Evolutionary conservation across 1,140 invertebrate genomes (phyloP).

Genomic region (Parapsyche elsis): DNA sequence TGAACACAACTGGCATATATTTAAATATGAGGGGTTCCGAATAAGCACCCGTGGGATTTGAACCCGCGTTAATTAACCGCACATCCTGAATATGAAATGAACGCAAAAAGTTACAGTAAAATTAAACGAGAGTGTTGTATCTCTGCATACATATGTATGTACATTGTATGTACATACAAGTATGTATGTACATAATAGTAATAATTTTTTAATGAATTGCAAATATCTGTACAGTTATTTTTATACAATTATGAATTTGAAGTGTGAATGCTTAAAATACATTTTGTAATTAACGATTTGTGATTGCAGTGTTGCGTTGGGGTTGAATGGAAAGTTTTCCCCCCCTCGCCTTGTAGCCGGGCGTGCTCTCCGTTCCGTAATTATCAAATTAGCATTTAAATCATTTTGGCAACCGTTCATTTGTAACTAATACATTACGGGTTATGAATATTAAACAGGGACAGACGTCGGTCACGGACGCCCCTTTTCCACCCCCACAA

Average conservation of each 20-base stretch:
- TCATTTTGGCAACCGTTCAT: constrained; percentile 69
- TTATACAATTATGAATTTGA: neutral
- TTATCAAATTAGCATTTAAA: constrained; percentile 71
- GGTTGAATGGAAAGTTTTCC: neutral
- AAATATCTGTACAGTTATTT: neutral
- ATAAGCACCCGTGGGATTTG: constrained; percentile 17
- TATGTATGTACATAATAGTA: neutral
- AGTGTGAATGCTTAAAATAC: neutral
- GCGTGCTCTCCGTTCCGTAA: constrained; percentile 59
- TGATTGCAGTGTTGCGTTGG: neutral
- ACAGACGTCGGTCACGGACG: constrained; percentile 20
- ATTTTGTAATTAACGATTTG: too few species aligned
- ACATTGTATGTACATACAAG: neutral
- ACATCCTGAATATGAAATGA: constrained; percentile 14
- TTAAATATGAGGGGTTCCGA: constrained; percentile 1
- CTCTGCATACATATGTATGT: neutral
- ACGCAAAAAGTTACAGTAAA: neutral
- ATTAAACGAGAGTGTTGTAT: neutral
- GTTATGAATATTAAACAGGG: constrained; percentile 63
- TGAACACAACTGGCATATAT: neutral
- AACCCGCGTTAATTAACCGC: constrained; percentile 24
- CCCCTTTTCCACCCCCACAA: neutral
- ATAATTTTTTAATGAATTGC: neutral
- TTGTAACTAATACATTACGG: constrained; percentile 68
- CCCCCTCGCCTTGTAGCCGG: neutral